phyloP scores from a whole-genome alignment of 2,113 vertebrate genomes.

The Nothobranchius furzeri region DNA sequence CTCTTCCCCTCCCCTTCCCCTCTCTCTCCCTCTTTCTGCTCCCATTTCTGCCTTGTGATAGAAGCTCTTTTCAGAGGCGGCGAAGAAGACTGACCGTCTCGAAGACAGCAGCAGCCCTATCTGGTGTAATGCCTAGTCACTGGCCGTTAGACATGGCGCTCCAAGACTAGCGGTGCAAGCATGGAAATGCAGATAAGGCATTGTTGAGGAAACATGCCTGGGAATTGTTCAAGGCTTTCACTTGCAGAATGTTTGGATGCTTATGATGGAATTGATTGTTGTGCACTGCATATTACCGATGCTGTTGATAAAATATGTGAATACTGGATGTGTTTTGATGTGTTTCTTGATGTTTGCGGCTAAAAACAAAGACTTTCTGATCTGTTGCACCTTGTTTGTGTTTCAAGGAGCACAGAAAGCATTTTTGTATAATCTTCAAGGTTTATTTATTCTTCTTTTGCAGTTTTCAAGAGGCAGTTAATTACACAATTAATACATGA shows the following conservation, averaged over 20 bases:
- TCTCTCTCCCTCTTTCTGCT: conserved; percentile 47
- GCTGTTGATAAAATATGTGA: conserved; percentile 34
- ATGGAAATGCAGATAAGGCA: conserved; percentile 93
- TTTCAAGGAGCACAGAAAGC: conserved; percentile 16
- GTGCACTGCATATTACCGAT: conserved; percentile 39
- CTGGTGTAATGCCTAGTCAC: conserved; percentile 80
- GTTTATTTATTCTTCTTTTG: conserved; percentile 84
- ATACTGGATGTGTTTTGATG: conserved; percentile 13
- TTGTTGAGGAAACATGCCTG: conserved; percentile 83
- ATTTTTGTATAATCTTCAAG: conserved; percentile 75
- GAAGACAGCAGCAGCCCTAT: conserved; percentile 75
- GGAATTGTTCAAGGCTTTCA: conserved; percentile 84
- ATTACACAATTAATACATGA: conserved; percentile 84
- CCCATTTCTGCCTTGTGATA: conserved; percentile 65
- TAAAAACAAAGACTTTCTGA: neutral
- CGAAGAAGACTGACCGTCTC: conserved; percentile 76
- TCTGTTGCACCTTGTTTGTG: neutral
- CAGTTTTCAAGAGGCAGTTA: conserved; percentile 81
- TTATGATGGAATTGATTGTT: conserved; percentile 50
- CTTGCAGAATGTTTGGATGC: conserved; percentile 68
- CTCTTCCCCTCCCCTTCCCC: conserved; percentile 1
- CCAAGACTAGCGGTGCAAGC: conserved; percentile 88
- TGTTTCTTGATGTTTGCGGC: conserved; percentile 1
- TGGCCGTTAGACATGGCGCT: conserved; percentile 87
- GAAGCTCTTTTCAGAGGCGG: conserved; percentile 79